Evolutionary conservation across 2,113 vertebrate species (phyloP), one percentile per base, ranked within the genome.

Genomic region (Passerina amoena): DNA sequence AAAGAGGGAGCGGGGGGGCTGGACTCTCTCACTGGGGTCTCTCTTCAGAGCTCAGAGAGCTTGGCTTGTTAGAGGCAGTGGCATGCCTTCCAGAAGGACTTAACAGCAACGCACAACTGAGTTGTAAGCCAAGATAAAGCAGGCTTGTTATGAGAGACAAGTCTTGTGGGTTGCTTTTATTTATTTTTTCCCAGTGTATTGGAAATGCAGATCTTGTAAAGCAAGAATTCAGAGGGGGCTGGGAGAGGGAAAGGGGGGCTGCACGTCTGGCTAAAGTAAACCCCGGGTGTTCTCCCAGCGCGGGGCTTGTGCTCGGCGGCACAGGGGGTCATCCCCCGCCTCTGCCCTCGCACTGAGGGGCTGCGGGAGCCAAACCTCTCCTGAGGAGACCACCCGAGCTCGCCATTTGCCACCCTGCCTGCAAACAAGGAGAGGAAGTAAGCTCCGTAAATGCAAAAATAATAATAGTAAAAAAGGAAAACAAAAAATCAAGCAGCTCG

Each of bases 71-170:
- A 87, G 79, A 89, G 31, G 75, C 92, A 93, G 80, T 82, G 80
- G 45, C 83, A 77, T 78, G 95, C 82, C 85, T 96, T 91, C 86
- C 91, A 94, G 94, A 81, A 80, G 68, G 92, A 94, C 92, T 95
- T 96, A 85, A 88, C 72, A 96, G 93, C 93, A 48, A 77, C n/a
- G 75, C 90, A 73, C 76, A 92, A 94, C 89, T 68, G 91, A 94
- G 69, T 91, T 64, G 72, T 77, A 94, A 93, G 71, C 92, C 83
- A 90, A 96, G 79, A 96, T 87, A 94, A 96, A 93, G 85, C 90
- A 63, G 47, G 82, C 81, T 91, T 88, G 92, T 94, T 92, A 66
- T 80, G 79, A 95, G 94, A 94, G 82, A 71, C 95, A 85, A 95
- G 90, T 83, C 83, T 70, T 91, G 90, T 73, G 88, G 72, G 87